Evolutionary conservation across 2,113 vertebrate genomes (phyloP).

Genomic region (Ia io): DNA sequence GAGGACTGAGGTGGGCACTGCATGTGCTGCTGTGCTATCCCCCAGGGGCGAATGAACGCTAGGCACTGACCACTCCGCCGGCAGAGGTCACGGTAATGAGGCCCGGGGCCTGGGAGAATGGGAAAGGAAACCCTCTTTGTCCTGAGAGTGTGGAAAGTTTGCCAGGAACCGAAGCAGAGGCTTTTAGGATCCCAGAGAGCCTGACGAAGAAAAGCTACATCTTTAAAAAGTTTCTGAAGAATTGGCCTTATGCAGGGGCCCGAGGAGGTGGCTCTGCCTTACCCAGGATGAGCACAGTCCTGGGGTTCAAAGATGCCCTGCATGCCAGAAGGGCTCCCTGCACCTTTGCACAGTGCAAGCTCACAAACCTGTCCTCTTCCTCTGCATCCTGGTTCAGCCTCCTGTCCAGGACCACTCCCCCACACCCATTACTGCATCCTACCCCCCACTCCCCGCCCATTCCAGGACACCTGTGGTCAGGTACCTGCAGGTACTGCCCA

Average conservation of each 20-base stretch:
- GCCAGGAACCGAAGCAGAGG: slow-evolving; percentile 27
- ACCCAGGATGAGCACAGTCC: not conserved
- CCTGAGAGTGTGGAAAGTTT: slow-evolving; percentile 53
- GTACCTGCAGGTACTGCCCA: not conserved
- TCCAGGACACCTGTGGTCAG: not conserved
- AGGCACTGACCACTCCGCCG: slow-evolving; percentile 1
- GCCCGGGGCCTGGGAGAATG: slow-evolving; percentile 50
- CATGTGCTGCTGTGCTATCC: not conserved
- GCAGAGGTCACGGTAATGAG: slow-evolving; percentile 45
- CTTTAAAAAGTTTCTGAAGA: slow-evolving; percentile 58
- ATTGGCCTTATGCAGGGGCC: not conserved
- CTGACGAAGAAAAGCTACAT: slow-evolving; percentile 14
- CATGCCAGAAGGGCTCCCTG: rapidly evolving
- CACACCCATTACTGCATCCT: not conserved
- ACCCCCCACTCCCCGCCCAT: not conserved
- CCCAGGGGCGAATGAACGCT: not conserved
- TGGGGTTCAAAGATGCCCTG: too few relatives aligned
- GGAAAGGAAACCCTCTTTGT: slow-evolving; percentile 38
- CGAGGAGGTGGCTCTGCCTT: not conserved
- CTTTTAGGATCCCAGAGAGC: slow-evolving; percentile 58
- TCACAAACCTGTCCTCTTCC: not conserved
- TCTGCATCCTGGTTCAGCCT: not conserved
- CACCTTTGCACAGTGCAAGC: not conserved
- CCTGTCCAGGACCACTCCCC: not conserved
- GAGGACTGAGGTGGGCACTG: slow-evolving; percentile 46